Evolutionary conservation across 2,113 vertebrate species (phyloP).

Genomic region (Chiloscyllium plagiosum): DNA sequence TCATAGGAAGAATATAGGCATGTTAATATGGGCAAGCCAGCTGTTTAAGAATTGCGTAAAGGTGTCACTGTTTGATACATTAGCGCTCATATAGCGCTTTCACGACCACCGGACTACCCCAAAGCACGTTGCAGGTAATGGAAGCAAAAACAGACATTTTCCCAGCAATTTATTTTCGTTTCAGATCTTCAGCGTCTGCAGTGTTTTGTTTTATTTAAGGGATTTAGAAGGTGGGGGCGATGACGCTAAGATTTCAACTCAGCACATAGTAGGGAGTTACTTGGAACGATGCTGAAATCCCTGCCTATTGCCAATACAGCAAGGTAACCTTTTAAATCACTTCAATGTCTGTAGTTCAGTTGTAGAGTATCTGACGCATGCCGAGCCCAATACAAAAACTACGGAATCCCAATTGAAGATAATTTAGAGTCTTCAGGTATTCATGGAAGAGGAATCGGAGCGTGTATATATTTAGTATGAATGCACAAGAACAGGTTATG

Average conservation of each 20-base stretch:
- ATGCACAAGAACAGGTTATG: background rate
- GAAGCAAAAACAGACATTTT: too few species aligned
- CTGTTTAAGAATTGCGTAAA: background rate
- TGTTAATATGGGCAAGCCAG: background rate
- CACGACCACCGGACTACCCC: too few species aligned
- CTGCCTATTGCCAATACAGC: background rate
- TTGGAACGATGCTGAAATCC: background rate
- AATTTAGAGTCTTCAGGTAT: background rate
- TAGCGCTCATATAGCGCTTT: background rate
- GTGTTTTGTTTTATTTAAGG: too few species aligned
- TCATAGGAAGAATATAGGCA: background rate
- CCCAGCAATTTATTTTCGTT: too few species aligned
- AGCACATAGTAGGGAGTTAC: background rate
- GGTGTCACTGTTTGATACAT: background rate
- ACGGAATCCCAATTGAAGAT: background rate
- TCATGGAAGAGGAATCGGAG: background rate
- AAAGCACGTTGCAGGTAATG: background rate
- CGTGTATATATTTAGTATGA: background rate
- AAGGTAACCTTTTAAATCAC: background rate
- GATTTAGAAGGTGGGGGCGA: too few species aligned
- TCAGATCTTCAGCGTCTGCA: too few species aligned
- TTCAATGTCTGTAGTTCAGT: background rate
- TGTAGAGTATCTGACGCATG: background rate
- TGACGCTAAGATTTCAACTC: background rate
- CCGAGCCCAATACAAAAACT: too few species aligned